Percentiles rank a stretch among this genome's conserved stretches.
These are phyloP conservation scores for Phenganax stokvisi DNA, from an alignment of 92 coral and sea anemone genomes.

Conservation along the genomic window DNA sequence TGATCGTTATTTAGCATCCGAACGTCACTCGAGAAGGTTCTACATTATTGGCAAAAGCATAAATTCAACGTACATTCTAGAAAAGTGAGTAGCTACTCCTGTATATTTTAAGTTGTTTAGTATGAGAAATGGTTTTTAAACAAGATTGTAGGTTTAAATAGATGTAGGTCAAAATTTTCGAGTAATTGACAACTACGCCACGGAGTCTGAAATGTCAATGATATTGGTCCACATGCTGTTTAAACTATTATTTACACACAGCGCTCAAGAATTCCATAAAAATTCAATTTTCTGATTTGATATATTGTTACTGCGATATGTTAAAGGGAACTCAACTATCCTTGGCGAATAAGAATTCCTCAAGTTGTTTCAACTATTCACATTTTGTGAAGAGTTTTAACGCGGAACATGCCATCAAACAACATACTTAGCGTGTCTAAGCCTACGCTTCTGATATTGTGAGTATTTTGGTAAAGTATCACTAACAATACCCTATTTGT, in stretches of 20 bases:
- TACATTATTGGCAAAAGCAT: not conserved
- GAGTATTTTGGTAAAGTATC: not conserved
- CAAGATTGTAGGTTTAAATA: not conserved
- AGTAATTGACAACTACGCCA: slow-evolving; percentile 18
- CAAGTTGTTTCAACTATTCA: not conserved
- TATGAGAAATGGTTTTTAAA: not conserved
- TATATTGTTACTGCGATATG: not conserved
- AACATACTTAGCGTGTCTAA: not conserved
- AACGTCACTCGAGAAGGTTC: slow-evolving; percentile 1
- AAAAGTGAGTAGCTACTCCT: slow-evolving; percentile 14
- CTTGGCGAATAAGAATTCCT: not conserved
- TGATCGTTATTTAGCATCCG: not conserved
- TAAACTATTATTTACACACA: not conserved
- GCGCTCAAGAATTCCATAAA: not conserved
- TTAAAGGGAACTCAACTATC: not conserved
- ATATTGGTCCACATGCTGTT: slow-evolving; percentile 2
- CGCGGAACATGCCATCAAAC: slow-evolving; percentile 1
- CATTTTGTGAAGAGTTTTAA: not conserved
- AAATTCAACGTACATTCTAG: not conserved
- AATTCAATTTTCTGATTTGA: not conserved
- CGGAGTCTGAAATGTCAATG: not conserved
- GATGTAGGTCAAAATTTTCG: not conserved
- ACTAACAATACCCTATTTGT: not conserved
- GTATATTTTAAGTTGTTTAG: not conserved
- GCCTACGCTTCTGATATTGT: not conserved